Evolutionary conservation across 2,113 vertebrate species (phyloP).

Genomic region (Menidia beryllina): DNA sequence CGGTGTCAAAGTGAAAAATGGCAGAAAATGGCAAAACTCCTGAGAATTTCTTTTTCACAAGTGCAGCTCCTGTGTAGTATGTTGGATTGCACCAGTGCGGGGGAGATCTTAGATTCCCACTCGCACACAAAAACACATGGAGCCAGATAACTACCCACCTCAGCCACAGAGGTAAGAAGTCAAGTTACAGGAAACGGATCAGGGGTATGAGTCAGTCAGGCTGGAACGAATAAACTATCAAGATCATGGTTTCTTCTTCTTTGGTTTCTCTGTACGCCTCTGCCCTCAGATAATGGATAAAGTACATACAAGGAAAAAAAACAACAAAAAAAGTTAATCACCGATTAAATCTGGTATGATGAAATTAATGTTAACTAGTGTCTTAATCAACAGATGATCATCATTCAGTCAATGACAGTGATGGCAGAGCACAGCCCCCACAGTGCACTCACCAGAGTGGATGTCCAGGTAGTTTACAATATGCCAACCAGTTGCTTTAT

Average conservation of each 20-base stretch:
- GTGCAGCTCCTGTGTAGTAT: too few species aligned
- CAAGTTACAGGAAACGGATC: not conserved
- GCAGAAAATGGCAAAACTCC: too few species aligned
- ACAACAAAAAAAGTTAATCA: not conserved
- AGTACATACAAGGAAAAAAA: not conserved
- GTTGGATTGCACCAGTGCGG: too few species aligned
- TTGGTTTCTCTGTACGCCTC: not conserved
- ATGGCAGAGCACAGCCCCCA: not conserved
- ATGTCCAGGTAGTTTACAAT: constrained; percentile 14
- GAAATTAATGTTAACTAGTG: constrained; percentile 8
- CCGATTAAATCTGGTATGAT: not conserved
- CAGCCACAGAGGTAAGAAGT: not conserved
- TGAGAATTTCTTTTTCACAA: too few species aligned
- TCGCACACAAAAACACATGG: not conserved
- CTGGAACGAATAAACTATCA: not conserved
- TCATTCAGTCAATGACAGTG: constrained; percentile 10
- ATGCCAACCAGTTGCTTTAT: not conserved
- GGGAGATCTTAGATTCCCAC: too few species aligned
- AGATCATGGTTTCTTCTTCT: not conserved
- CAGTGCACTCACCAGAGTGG: constrained; percentile 8
- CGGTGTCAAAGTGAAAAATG: too few species aligned
- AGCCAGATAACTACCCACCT: not conserved
- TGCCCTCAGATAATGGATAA: not conserved
- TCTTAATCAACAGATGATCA: constrained; percentile 20
- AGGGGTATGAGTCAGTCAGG: not conserved